Percentiles rank a stretch among this genome's conserved stretches.
Evolutionary conservation across 2,797 vertebrate species (phyloP).

Genomic region (Pagetopsis macropterus): DNA sequence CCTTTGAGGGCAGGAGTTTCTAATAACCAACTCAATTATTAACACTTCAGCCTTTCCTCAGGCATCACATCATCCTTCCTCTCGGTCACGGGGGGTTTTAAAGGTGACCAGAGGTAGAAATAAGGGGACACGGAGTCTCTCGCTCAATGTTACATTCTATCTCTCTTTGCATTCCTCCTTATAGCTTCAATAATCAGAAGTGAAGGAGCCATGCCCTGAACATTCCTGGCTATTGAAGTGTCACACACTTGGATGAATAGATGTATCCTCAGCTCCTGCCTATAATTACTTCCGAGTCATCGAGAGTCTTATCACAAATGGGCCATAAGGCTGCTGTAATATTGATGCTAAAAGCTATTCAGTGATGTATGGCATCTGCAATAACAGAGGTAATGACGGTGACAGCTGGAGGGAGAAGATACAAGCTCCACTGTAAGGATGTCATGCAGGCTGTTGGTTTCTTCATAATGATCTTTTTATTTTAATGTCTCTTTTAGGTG

Average conservation of each 20-base stretch:
- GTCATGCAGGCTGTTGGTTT: constrained; percentile 9
- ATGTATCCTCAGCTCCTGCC: constrained; percentile 38
- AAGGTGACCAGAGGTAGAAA: constrained; percentile 40
- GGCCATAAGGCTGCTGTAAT: constrained; percentile 44
- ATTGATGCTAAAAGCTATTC: constrained; percentile 50
- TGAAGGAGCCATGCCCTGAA: constrained; percentile 26
- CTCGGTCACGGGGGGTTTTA: constrained; percentile 30
- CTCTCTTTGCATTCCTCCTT: constrained; percentile 13
- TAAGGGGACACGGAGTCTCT: background rate
- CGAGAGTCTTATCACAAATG: constrained; percentile 61
- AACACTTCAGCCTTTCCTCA: constrained; percentile 34
- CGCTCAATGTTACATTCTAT: constrained; percentile 9
- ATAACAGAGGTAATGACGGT: constrained; percentile 44
- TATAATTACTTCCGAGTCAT: constrained; percentile 70
- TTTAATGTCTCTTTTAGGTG: background rate
- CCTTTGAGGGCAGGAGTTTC: constrained; percentile 35
- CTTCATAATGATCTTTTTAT: background rate
- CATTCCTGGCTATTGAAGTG: constrained; percentile 39
- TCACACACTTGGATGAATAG: constrained; percentile 54
- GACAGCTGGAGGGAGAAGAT: constrained; percentile 19
- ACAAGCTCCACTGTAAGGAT: background rate
- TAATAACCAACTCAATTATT: constrained; percentile 65
- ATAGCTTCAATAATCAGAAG: constrained; percentile 38
- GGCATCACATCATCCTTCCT: constrained; percentile 19
- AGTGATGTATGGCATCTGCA: constrained; percentile 42